Evolutionary conservation across 30 jellyfish, hydroid and myxozoan genomes (phyloP).

Genomic region (Aurelia aurita complex sp. Pacific): DNA sequence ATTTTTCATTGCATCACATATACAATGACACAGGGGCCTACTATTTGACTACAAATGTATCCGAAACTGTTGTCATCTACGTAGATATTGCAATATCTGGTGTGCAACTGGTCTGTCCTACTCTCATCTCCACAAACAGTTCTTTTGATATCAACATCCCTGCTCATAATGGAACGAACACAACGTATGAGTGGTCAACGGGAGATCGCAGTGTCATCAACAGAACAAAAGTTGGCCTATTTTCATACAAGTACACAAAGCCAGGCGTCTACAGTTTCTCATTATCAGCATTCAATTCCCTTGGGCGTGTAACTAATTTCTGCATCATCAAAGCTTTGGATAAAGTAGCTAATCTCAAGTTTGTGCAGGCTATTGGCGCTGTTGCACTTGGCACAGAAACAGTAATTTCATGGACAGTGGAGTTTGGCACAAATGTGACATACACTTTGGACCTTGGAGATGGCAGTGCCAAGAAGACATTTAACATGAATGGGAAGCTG

Average conservation of each 20-base stretch:
- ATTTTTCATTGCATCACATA: conserved; percentile 68
- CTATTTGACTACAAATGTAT: conserved; percentile 39
- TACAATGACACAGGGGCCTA: conserved; percentile 82
- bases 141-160: conserved; percentile 39
- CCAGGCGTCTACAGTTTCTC: conserved; percentile 80
- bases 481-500: conserved; percentile 7
- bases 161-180: conserved; percentile 79
- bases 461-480: conserved; percentile 34
- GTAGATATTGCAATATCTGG: conserved; percentile 80
- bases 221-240: conserved; percentile 19
- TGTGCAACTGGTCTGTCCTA: conserved; percentile 63
- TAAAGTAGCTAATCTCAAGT: conserved; percentile 52
- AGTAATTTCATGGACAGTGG: conserved; percentile 66
- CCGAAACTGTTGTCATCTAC: conserved; percentile 58
- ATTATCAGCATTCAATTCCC: conserved; percentile 67
- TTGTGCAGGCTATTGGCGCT: conserved; percentile 54
- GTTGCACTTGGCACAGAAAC: conserved; percentile 66
- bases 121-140: conserved; percentile 36
- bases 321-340: conserved; percentile 61
- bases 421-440: conserved; percentile 85
- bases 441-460: conserved; percentile 82
- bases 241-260: conserved; percentile 29
- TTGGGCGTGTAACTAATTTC: conserved; percentile 41
- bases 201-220: conserved; percentile 59
- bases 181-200: conserved; percentile 78